phyloP scores from a whole-genome alignment of 1,140 invertebrate genomes.

The Drosophila nikananu region DNA sequence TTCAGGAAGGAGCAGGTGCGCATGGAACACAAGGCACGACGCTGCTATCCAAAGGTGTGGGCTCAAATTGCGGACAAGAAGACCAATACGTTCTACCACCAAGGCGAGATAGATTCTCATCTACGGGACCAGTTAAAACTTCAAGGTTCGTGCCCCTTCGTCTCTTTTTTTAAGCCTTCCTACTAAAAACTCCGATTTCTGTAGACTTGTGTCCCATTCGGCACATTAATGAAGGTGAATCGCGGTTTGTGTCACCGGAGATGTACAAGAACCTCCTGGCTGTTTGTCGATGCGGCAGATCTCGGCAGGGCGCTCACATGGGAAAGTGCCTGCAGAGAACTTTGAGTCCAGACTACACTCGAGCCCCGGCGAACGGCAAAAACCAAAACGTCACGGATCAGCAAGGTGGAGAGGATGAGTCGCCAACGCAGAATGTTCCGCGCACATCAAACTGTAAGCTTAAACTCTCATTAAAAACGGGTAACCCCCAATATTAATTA shows the following conservation, averaged over 20 bases:
- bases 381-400: too few relatives aligned
- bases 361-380: background rate
- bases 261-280: constrained; percentile 68
- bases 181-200: background rate
- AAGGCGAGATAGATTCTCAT: constrained; percentile 60
- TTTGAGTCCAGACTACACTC: constrained; percentile 45
- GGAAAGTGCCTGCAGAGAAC: constrained; percentile 74
- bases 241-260: constrained; percentile 70
- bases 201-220: constrained; percentile 59
- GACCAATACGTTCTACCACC: constrained; percentile 74
- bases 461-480: background rate
- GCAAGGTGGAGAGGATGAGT: background rate
- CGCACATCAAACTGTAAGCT: constrained; percentile 71
- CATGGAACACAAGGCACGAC: constrained; percentile 69
- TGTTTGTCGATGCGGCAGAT: constrained; percentile 75
- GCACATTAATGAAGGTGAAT: constrained; percentile 66
- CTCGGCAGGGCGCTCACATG: constrained; percentile 58
- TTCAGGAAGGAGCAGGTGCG: constrained; percentile 73
- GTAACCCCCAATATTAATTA: background rate
- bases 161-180: background rate
- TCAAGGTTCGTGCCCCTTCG: constrained; percentile 22
- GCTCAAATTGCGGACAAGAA: constrained; percentile 46
- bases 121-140: constrained; percentile 48
- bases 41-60: constrained; percentile 73
- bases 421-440: constrained; percentile 39